Conservation (phyloP, 2,888 invertebrate genomes). For the Thymelicus acteon region DNA sequence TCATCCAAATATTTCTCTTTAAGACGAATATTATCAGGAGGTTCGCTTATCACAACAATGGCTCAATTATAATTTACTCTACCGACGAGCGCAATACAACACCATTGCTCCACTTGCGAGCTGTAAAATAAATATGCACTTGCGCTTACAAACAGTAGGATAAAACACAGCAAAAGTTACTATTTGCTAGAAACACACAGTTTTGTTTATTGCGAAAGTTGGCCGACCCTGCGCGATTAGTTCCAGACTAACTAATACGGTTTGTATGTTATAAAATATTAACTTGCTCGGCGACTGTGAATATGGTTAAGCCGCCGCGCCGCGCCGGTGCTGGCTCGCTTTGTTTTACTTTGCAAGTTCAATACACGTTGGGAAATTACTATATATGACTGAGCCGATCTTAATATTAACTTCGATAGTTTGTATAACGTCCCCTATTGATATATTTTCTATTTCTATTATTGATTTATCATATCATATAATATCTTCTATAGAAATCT, state of each 20-base stretch:
- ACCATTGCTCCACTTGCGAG: neutral
- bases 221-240: slow-evolving; percentile 33
- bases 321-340: neutral
- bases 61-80: no score
- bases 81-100: neutral
- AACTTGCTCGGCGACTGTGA: slow-evolving; percentile 13
- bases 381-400: neutral
- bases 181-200: slow-evolving; percentile 30
- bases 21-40: no score
- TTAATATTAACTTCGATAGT: no score
- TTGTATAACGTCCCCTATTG: no score
- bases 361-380: neutral
- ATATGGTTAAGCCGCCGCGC: neutral
- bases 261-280: slow-evolving; percentile 40
- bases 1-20: no score
- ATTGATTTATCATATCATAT: no score
- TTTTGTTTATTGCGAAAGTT: slow-evolving; percentile 38
- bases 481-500: no score
- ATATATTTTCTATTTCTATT: no score
- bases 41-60: no score
- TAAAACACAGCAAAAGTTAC: slow-evolving; percentile 23
- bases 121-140: neutral
- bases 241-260: slow-evolving; percentile 39
- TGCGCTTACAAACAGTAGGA: slow-evolving; percentile 21
- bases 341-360: neutral